Conservation (phyloP, 2,113 vertebrate species). For the Numida meleagris region DNA sequence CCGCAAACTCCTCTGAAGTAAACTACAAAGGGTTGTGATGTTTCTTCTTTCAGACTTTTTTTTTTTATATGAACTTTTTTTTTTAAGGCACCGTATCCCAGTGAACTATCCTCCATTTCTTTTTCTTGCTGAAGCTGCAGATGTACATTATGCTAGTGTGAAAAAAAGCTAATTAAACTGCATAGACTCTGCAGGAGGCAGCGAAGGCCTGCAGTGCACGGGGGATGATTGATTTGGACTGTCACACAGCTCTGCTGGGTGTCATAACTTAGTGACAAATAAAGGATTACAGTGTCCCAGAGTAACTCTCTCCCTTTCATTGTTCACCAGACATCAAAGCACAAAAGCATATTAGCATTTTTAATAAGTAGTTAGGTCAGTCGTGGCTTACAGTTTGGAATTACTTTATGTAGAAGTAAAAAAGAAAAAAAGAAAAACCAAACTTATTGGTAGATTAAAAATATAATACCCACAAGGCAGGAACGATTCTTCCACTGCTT, state of each 20-base stretch:
- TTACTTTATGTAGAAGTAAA: conserved; percentile 77
- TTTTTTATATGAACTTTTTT: conserved; percentile 71
- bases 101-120: conserved; percentile 68
- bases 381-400: conserved; percentile 77
- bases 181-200: conserved; percentile 77
- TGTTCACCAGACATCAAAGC: conserved; percentile 92
- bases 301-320: conserved; percentile 82
- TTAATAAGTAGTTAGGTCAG: conserved; percentile 88
- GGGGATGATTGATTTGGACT: conserved; percentile 83
- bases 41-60: conserved; percentile 72
- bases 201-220: conserved; percentile 73
- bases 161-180: conserved; percentile 86
- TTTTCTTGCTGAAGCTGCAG: conserved; percentile 83
- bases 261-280: conserved; percentile 86
- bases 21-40: conserved; percentile 78
- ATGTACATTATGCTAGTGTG: conserved; percentile 76
- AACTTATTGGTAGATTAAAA: conserved; percentile 68
- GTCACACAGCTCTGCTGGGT: conserved; percentile 85
- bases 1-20: conserved; percentile 69
- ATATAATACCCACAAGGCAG: conserved; percentile 43
- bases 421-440: conserved; percentile 31
- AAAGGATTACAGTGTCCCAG: conserved; percentile 85
- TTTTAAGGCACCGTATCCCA: conserved; percentile 70
- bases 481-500: not conserved
- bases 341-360: conserved; percentile 90